Conservation (phyloP, 2,797 vertebrate genomes). For the Syndactyla subalaris region DNA sequence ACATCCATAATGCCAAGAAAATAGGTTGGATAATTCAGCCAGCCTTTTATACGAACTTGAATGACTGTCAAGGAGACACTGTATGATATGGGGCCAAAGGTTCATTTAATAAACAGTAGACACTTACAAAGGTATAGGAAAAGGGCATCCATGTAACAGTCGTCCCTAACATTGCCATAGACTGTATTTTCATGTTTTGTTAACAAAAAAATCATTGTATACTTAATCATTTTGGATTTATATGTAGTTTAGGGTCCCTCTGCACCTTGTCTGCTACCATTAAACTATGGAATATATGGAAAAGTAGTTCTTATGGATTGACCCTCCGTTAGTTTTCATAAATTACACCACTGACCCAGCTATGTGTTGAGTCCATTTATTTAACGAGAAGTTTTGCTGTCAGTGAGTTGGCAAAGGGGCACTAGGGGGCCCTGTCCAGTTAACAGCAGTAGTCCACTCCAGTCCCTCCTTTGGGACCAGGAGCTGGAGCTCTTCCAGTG, state of each 20-base stretch:
- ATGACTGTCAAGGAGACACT: not conserved
- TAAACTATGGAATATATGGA: not conserved
- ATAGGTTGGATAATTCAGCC: not conserved
- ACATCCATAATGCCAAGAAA: not conserved
- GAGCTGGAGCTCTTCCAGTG: not conserved
- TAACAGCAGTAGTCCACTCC: not conserved
- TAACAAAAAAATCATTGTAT: not conserved
- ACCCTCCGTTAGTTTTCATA: not conserved
- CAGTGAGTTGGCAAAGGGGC: not conserved
- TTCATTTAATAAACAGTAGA: not conserved
- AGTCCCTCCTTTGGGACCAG: not conserved
- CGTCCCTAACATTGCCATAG: not conserved
- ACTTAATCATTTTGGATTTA: not conserved
- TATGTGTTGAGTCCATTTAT: not conserved
- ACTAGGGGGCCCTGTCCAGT: rapidly evolving
- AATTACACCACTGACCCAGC: not conserved
- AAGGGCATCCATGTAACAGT: not conserved
- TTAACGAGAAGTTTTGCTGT: not conserved
- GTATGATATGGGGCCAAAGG: not conserved
- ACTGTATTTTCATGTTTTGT: not conserved
- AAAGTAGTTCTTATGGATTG: not conserved
- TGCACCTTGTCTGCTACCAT: not conserved
- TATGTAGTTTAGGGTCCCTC: not conserved
- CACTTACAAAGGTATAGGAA: not conserved
- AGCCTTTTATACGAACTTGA: not conserved